Evolutionary conservation across 1,140 invertebrate genomes (phyloP).

Genomic region (Oryzaephilus surinamensis): DNA sequence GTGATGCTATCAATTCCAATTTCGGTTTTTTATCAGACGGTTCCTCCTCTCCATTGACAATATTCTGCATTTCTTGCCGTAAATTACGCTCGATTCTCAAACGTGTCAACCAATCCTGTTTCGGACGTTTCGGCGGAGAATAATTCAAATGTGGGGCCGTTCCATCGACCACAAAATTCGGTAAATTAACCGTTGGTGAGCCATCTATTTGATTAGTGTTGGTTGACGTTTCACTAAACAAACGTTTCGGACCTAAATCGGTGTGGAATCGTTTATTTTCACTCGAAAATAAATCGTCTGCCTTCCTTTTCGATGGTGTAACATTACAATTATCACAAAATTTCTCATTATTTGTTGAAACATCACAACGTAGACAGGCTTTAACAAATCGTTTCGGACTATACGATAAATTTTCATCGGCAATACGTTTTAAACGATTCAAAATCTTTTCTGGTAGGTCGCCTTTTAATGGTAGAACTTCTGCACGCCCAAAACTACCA

Average conservation of each 20-base stretch:
- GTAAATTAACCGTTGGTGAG: conserved; percentile 61
- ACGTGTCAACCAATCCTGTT: conserved; percentile 61
- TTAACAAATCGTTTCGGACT: conserved; percentile 15
- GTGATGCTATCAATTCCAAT: conserved; percentile 14
- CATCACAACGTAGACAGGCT: conserved; percentile 19
- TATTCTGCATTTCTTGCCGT: conserved; percentile 15
- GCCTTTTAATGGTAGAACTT: conserved; percentile 33
- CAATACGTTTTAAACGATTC: not conserved
- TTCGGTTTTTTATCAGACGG: conserved; percentile 14
- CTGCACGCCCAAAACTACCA: conserved; percentile 43
- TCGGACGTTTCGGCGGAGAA: conserved; percentile 56
- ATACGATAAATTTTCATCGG: not conserved
- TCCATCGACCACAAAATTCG: conserved; percentile 65
- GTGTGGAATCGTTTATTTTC: conserved; percentile 15
- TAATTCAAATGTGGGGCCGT: conserved; percentile 61
- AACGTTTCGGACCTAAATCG: conserved; percentile 15
- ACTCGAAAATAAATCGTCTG: conserved; percentile 10
- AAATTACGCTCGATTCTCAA: conserved; percentile 47
- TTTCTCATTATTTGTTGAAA: conserved; percentile 6
- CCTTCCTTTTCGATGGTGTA: conserved; percentile 13
- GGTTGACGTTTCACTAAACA: conserved; percentile 3
- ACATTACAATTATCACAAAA: conserved; percentile 23
- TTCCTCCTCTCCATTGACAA: conserved; percentile 1
- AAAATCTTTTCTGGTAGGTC: not conserved
- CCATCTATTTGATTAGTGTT: conserved; percentile 1